phyloP scores from a whole-genome alignment of 1,140 invertebrate genomes.

The Drosophila persimilis region DNA sequence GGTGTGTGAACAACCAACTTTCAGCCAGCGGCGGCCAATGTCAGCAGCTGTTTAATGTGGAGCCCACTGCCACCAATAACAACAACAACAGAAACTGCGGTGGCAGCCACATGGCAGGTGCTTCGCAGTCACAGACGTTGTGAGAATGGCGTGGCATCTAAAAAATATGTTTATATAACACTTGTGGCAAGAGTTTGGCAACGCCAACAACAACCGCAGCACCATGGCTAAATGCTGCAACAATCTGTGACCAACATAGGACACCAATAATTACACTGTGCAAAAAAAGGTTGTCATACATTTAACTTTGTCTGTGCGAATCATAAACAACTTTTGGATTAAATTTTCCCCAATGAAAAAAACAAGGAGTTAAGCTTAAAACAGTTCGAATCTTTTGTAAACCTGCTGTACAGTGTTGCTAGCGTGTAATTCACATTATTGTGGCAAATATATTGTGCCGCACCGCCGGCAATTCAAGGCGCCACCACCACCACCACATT shows the following conservation, averaged over 20 bases:
- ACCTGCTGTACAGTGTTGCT: conserved; percentile 53
- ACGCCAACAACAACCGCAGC: conserved; percentile 42
- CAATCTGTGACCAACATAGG: conserved; percentile 48
- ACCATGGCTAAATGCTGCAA: conserved; percentile 57
- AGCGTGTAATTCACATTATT: conserved; percentile 70
- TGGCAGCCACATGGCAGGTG: conserved; percentile 35
- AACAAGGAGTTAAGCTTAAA: no score
- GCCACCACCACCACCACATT: conserved; percentile 34
- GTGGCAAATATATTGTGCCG: conserved; percentile 48
- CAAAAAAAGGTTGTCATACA: conserved; percentile 16
- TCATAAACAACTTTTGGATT: no score
- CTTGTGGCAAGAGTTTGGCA: conserved; percentile 55
- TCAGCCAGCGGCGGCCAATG: conserved; percentile 45
- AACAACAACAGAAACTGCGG: conserved; percentile 15
- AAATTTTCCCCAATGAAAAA: no score
- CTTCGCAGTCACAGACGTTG: conserved; percentile 41
- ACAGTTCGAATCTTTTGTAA: conserved; percentile 4
- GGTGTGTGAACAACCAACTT: conserved; percentile 44
- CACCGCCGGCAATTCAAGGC: conserved; percentile 62
- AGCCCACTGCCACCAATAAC: conserved; percentile 10
- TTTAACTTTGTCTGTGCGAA: no score
- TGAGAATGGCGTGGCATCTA: conserved; percentile 78
- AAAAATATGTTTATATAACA: conserved; percentile 76
- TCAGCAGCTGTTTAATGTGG: conserved; percentile 51
- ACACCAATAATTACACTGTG: conserved; percentile 48